These are phyloP conservation scores for Criorhina ranunculi DNA, from an alignment of 2,888 invertebrate species.

Conservation along the genomic window DNA sequence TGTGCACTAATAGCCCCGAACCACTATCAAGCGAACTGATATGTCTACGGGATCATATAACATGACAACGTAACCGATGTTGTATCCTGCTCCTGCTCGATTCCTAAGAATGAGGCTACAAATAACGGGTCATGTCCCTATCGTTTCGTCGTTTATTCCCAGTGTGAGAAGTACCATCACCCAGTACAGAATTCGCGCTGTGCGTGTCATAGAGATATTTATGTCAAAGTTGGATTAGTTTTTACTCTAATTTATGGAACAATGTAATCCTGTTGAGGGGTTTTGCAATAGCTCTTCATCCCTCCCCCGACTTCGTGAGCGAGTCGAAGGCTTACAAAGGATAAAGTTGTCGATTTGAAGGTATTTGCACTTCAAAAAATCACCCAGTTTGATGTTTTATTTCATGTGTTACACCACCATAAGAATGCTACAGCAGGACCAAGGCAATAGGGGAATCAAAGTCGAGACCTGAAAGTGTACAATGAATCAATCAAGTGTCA, in stretches of 20 bases:
- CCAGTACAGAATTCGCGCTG: conserved; percentile 63
- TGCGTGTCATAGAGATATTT: conserved; percentile 73
- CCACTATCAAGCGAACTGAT: conserved; percentile 42
- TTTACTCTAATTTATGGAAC: conserved; percentile 72
- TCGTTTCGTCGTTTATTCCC: conserved; percentile 36
- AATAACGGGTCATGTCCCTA: conserved; percentile 46
- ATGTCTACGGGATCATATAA: conserved; percentile 51
- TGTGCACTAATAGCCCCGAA: conserved; percentile 26
- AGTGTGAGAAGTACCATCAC: conserved; percentile 35
- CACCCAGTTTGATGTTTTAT: conserved; percentile 35
- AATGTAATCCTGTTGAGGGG: conserved; percentile 65
- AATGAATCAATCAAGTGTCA: conserved; percentile 68
- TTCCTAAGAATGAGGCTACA: conserved; percentile 39
- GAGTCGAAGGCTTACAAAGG: conserved; percentile 37
- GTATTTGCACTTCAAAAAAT: conserved; percentile 62
- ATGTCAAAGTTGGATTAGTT: conserved; percentile 74
- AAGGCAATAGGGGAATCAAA: neutral
- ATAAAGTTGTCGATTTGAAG: conserved; percentile 70
- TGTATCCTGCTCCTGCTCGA: conserved; percentile 52
- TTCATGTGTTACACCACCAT: neutral
- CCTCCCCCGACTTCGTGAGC: neutral
- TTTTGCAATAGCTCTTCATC: conserved; percentile 17
- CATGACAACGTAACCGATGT: conserved; percentile 66
- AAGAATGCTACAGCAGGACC: neutral
- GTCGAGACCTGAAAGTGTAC: conserved; percentile 39